These are phyloP conservation scores for Procavia capensis DNA, from an alignment of 2,113 vertebrate species.

Conservation along the genomic window DNA sequence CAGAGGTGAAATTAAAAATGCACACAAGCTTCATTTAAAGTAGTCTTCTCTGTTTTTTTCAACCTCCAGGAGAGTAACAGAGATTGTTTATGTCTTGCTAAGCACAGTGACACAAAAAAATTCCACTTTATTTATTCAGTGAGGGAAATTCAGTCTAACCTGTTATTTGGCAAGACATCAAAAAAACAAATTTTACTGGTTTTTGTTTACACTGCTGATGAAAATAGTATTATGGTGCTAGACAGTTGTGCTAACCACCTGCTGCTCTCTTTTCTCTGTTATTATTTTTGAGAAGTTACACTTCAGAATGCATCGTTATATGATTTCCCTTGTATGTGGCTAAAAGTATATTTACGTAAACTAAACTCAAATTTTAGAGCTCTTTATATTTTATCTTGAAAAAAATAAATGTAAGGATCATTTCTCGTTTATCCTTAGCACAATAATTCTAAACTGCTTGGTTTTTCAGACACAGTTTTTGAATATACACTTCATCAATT, in stretches of 20 bases:
- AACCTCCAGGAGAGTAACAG: neutral
- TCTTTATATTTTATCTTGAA: slow-evolving; percentile 41
- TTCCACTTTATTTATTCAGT: slow-evolving; percentile 33
- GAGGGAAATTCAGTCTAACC: neutral
- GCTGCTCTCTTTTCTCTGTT: slow-evolving; percentile 20
- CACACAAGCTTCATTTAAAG: neutral
- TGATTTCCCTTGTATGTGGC: neutral
- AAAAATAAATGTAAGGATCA: slow-evolving; percentile 48
- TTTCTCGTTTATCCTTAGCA: slow-evolving; percentile 66
- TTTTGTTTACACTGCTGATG: slow-evolving; percentile 51
- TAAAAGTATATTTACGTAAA: slow-evolving; percentile 37
- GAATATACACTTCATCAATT: slow-evolving; percentile 57
- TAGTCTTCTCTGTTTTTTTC: neutral
- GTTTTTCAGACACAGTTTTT: slow-evolving; percentile 58
- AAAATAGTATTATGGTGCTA: slow-evolving; percentile 56
- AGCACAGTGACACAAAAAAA: neutral
- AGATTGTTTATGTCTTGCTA: neutral
- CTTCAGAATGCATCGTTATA: slow-evolving; percentile 7
- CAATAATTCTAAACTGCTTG: slow-evolving; percentile 49
- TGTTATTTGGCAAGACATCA: slow-evolving; percentile 54
- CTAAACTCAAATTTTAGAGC: neutral
- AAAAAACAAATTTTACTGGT: slow-evolving; percentile 51
- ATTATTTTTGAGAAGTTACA: slow-evolving; percentile 45
- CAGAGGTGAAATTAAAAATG: neutral
- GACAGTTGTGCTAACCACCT: slow-evolving; percentile 44